Evolutionary conservation across 37 sponge, comb jelly and placozoan species (phyloP), one percentile per base, ranked within the genome.

Genomic region (Haliclona indistincta): DNA sequence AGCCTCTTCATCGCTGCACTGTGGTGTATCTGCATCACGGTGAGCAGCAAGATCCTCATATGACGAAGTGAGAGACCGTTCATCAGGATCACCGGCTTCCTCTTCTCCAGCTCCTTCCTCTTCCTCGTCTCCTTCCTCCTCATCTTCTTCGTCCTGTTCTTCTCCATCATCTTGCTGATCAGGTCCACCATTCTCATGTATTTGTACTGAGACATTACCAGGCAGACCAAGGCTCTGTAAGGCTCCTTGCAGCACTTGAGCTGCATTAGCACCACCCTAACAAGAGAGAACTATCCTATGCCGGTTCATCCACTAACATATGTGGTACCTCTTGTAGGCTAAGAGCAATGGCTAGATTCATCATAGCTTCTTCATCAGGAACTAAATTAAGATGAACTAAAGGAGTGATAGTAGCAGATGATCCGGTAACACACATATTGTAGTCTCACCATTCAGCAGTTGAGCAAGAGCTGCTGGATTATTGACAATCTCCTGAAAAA

Each of bases 281-380:
- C 6, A 58, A 20, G 22, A n/a, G 28, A 25, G 49, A 47, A n/a
- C n/a, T n/a, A n/a, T n/a, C n/a, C n/a, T n/a, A n/a, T n/a, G n/a
- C n/a, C n/a, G n/a, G n/a, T n/a, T n/a, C n/a, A n/a, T n/a, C n/a
- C n/a, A n/a, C n/a, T n/a, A n/a, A n/a, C n/a, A n/a, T n/a, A n/a
- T n/a, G n/a, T n/a, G n/a, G n/a, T n/a, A n/a, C n/a, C 56, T 56
- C 81, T 56, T 89, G 76, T 34, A 93, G 62, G 49, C 96, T 95
- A 62, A 95, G 76, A 3, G 84, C 78, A 43, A 95, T 64, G 39
- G 96, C 96, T 3, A 95, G 74, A 44, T 95, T 87, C 93, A 95
- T 92, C 83, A 92, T 87, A 63, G 96, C 78, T 23, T 95, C 96
- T 45, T 92, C 93, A 56, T 95, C 96, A 36, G 77, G 73, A 0